Evolutionary conservation across 2,113 vertebrate species (phyloP), one percentile per base, ranked within the genome.

Genomic region (Butastur rufipennis): DNA sequence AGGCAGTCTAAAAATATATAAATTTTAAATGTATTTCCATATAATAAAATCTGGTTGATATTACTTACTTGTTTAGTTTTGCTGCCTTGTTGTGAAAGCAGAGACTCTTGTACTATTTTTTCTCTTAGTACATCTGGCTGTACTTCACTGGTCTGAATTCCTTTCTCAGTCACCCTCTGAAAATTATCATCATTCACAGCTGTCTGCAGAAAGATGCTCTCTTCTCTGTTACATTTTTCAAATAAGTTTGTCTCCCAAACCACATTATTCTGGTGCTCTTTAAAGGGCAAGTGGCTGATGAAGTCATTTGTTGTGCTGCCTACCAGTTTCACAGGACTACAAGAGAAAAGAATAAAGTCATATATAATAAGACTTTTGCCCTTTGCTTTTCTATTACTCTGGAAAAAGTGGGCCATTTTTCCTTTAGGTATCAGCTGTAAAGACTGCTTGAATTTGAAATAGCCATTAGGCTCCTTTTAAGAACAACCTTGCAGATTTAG

Each of bases 1-100:
- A 87, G 5, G 32, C 16, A 75, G 42, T 18, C 40, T 80, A 67
- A 91, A 90, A 86, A 26, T 2, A 34, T 4, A 61, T 2, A 56
- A 4, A 27, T 47, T 81, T 71, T 18, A 71, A 81, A 82, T 43
- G 5, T 65, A 71, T 26, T 87, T 75, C 42, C n/a, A 72, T 27
- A 9, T 19, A 85, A 59, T 26, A 81, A 68, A 72, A 86, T 12
- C 14, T 67, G 20, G 10, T 47, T 48, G 45, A 52, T 62, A 79
- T 50, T 38, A 95, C 97, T 98, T 97, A 98, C 98, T 80, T 96
- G 94, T 67, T 83, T 92, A 55, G 77, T 67, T 95, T 96, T 96
- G 81, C 50, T 92, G n/a, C 93, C 93, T 59, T 91, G 83, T 70
- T 90, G 83, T 70, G 95, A 81, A 59, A 95, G 26, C 42, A 84